A percentile compares a stretch with the other conserved stretches of the same genome.
Conservation (phyloP, 2,113 vertebrate genomes). For the Xenopus laevis region DNA sequence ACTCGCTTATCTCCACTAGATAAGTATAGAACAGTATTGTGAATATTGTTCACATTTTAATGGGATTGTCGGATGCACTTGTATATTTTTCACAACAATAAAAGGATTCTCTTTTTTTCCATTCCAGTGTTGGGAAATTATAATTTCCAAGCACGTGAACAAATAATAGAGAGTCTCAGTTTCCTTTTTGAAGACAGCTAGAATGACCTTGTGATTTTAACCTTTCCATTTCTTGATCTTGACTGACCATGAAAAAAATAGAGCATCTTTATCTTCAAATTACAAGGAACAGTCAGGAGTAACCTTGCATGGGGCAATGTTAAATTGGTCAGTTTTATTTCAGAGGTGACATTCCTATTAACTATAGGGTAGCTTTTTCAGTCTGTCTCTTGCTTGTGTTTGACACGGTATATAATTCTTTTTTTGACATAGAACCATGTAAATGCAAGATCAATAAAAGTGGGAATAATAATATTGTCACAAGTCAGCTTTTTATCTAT, state of each 20-base stretch:
- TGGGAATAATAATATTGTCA: too few species aligned
- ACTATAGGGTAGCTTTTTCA: slow-evolving; percentile 79
- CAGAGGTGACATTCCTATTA: slow-evolving; percentile 74
- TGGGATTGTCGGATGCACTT: neutral
- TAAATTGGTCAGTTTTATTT: slow-evolving; percentile 76
- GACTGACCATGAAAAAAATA: slow-evolving; percentile 49
- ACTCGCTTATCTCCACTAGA: too few species aligned
- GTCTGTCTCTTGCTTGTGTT: slow-evolving; percentile 15
- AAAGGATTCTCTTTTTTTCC: slow-evolving; percentile 11
- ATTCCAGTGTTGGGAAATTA: slow-evolving; percentile 47
- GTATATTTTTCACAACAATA: slow-evolving; percentile 39
- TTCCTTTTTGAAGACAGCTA: slow-evolving; percentile 49
- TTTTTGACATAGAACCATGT: neutral
- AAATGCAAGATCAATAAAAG: neutral
- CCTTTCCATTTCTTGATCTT: slow-evolving; percentile 50
- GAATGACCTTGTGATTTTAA: slow-evolving; percentile 57
- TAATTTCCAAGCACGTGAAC: slow-evolving; percentile 46
- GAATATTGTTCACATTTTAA: too few species aligned
- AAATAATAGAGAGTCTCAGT: slow-evolving; percentile 49
- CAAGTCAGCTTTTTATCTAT: too few species aligned
- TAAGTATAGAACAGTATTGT: too few species aligned
- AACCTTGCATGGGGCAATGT: slow-evolving; percentile 77
- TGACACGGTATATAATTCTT: neutral
- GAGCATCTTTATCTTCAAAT: slow-evolving; percentile 62
- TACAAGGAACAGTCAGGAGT: slow-evolving; percentile 69